Evolutionary conservation across 2,888 invertebrate genomes (phyloP).

Genomic region (Cataglyphis rosenhaueri): DNA sequence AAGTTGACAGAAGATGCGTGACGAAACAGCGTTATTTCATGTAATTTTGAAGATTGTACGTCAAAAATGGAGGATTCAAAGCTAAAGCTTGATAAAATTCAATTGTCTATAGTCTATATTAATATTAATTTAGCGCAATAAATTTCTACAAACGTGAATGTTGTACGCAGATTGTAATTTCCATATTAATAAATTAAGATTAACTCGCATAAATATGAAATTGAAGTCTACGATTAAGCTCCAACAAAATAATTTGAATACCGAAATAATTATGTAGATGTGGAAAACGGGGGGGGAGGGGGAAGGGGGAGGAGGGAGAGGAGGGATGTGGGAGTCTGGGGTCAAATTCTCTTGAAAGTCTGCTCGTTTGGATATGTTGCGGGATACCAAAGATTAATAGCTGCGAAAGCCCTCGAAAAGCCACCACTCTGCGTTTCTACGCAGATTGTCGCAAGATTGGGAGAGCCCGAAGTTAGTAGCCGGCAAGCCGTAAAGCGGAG

Average conservation of each 20-base stretch:
- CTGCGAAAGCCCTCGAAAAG: background rate
- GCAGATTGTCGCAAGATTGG: conserved; percentile 27
- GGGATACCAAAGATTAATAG: conserved; percentile 36
- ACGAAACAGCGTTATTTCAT: background rate
- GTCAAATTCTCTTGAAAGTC: background rate
- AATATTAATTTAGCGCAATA: background rate
- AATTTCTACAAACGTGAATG: background rate
- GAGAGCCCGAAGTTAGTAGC: conserved; percentile 42
- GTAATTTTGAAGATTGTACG: background rate
- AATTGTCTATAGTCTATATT: background rate
- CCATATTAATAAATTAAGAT: background rate
- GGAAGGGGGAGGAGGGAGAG: too few species aligned
- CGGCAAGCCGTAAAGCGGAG: conserved; percentile 36
- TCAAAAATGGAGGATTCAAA: background rate
- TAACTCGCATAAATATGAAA: background rate
- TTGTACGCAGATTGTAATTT: background rate
- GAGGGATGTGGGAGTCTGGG: too few species aligned
- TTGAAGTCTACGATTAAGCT: background rate
- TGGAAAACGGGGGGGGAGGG: too few species aligned
- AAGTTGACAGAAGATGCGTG: background rate
- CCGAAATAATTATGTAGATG: background rate
- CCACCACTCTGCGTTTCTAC: background rate
- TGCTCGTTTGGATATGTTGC: conserved; percentile 6
- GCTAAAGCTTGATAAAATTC: background rate
- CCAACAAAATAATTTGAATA: background rate